Evolutionary conservation across 2,113 vertebrate genomes (phyloP), one percentile per base, ranked within the genome.

Genomic region (Calidris pygmaea): DNA sequence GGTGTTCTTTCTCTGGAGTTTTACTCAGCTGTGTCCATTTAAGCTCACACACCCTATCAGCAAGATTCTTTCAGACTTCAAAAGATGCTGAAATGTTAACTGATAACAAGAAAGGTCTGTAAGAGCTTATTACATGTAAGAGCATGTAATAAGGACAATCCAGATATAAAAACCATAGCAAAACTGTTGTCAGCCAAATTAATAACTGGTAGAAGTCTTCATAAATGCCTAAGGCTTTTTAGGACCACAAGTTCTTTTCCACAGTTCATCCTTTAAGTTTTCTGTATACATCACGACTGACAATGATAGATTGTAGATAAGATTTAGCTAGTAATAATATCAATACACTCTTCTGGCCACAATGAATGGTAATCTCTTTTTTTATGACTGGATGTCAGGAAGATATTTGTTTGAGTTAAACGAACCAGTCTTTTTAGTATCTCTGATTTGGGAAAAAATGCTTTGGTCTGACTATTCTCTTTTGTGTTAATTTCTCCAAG

Each of bases 261-360:
- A 86, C 32, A 70, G 35, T 74, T 92, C 74, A 37, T 81, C 67
- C 83, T 91, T 78, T 81, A 94, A 53, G 78, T 91, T 78, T 91
- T 58, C 60, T 93, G n/a, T 47, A 63, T 71, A 39, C 9, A 62
- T 89, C 72, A 37, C n/a, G 4, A 59, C 24, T 81, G 34, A 67
- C 70, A 92, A 70, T 6, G 27, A 29, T 53, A 67, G 53, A 58
- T 52, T 62, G 43, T 26, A 91, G 30, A 26, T 32, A 89, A 8
- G 14, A 67, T 6, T 66, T 74, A 73, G 35, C 26, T 89, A 89
- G 37, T 18, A 78, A 62, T 63, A 89, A 41, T 67, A 47, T 12
- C 43, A 75, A 55, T 43, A 63, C 17, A 43, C 5, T 74, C 16
- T 56, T 85, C 53, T 48, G 21, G n/a, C 32, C 66, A 71, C 37